These are phyloP conservation scores for Esox lucius DNA, from an alignment of 2,797 vertebrate genomes.

Conservation along the genomic window DNA sequence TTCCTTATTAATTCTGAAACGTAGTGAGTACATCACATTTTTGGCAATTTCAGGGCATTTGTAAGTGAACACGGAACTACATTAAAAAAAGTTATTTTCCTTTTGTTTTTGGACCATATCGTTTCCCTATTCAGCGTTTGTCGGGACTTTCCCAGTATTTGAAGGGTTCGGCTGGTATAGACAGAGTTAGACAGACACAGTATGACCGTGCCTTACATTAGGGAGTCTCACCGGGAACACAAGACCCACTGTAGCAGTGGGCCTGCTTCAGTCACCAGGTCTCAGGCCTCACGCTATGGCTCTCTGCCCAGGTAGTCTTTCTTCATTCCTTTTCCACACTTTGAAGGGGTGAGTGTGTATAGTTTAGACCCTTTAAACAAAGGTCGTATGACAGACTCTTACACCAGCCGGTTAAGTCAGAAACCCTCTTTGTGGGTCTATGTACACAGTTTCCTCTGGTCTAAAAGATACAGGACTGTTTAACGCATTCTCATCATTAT, in stretches of 20 bases:
- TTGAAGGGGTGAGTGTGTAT: background rate
- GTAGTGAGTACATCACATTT: background rate
- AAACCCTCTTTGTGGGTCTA: too few species aligned
- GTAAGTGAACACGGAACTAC: background rate
- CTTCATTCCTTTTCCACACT: too few species aligned
- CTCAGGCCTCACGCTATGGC: too few species aligned
- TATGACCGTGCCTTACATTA: background rate
- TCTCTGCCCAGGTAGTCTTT: too few species aligned
- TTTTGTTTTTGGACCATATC: too few species aligned
- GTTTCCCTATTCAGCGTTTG: background rate
- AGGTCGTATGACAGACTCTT: background rate
- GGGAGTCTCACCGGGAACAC: too few species aligned
- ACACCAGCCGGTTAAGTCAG: too few species aligned
- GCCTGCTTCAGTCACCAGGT: too few species aligned
- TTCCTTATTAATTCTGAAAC: constrained; percentile 9
- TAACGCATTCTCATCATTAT: background rate
- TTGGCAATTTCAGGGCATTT: background rate
- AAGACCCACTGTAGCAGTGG: too few species aligned
- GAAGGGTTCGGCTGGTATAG: background rate
- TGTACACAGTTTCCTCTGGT: too few species aligned
- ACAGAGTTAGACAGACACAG: background rate
- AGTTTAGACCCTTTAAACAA: background rate
- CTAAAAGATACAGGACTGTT: too few species aligned
- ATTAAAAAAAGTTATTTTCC: too few species aligned
- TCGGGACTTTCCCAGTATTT: background rate